Evolutionary conservation across 2,797 vertebrate species (phyloP), one percentile per base, ranked within the genome.

Genomic region (Aviceda cuculoides): DNA sequence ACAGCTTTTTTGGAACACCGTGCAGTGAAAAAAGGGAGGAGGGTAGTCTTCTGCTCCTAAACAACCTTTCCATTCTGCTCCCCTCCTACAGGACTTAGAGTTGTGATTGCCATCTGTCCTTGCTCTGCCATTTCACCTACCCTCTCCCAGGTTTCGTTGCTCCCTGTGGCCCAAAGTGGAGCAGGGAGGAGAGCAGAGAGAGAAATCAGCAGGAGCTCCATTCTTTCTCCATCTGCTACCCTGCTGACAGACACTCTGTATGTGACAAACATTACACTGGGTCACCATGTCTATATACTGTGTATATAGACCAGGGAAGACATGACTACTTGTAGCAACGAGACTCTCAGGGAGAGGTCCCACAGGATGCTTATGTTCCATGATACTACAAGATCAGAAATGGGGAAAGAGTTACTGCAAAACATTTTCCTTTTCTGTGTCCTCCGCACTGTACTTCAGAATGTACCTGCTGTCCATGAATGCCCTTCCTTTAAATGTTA

Each of bases 311-410:
- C 17, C 37, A 62, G 16, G 39, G 21, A 82, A 46, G 78, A 74
- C 31, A n/a, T 0, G 6, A 2, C 11, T 72, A 24, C 42, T 26
- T 55, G 61, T 3, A 53, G 24, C 29, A 65, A 13, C 0, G 1
- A 42, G 33, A n/a, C 6, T 55, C 26, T 28, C 25, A 4, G 31
- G 8, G 40, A 74, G 46, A 75, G 10, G 5, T 52, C 24, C n/a
- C 52, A 28, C 31, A 52, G 17, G 39, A 61, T 20, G 21, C 29
- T 33, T 20, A 2, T 16, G 16, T 29, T 61, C 25, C 42, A 46
- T 0, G 5, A 1, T 9, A 19, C 33, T 61, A 26, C 10, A 67
- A 35, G 44, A 31, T 18, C 70, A 89, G 70, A 86, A 63, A 39
- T 3, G 22, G 13, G 4, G 19, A 73, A 58, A 20, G 63, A 65